Evolutionary conservation across 2,888 invertebrate genomes (phyloP).

Genomic region (Rhagium mordax): DNA sequence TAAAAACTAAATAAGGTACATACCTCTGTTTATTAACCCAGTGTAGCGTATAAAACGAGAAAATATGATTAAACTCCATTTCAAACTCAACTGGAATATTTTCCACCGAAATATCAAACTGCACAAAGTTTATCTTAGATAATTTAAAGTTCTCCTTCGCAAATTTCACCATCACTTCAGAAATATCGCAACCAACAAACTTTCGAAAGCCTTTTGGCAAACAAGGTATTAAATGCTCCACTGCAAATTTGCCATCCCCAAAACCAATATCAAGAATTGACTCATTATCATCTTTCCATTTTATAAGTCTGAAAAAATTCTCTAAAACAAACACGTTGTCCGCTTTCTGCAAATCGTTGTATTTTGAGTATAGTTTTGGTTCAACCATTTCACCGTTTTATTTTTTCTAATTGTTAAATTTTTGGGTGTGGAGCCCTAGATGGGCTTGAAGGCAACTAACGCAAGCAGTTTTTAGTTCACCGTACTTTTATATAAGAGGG

Average conservation of each 20-base stretch:
- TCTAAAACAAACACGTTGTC: slow-evolving; percentile 78
- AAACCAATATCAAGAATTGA: slow-evolving; percentile 82
- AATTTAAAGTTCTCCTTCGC: slow-evolving; percentile 72
- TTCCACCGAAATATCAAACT: slow-evolving; percentile 75
- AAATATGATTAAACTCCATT: slow-evolving; percentile 77
- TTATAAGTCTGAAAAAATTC: slow-evolving; percentile 73
- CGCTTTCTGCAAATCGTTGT: slow-evolving; percentile 79
- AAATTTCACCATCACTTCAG: slow-evolving; percentile 79
- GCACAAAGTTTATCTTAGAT: slow-evolving; percentile 70
- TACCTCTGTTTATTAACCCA: slow-evolving; percentile 85
- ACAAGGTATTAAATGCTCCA: slow-evolving; percentile 76
- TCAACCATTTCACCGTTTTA: slow-evolving; percentile 60
- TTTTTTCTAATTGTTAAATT: not conserved
- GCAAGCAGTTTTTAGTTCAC: slow-evolving; percentile 24
- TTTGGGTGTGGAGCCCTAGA: slow-evolving; percentile 33
- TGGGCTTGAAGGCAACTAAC: slow-evolving; percentile 35
- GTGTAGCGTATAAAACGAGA: slow-evolving; percentile 86
- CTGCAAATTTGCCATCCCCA: slow-evolving; percentile 81
- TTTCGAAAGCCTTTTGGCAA: slow-evolving; percentile 73
- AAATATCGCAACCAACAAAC: slow-evolving; percentile 80
- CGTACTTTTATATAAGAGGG: slow-evolving; percentile 45
- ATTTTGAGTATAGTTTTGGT: slow-evolving; percentile 79
- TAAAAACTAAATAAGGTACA: slow-evolving; percentile 57
- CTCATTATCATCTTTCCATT: slow-evolving; percentile 63
- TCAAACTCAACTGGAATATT: slow-evolving; percentile 71